Evolutionary conservation across 2,113 vertebrate genomes (phyloP).

Genomic region (Spilogale gracilis): DNA sequence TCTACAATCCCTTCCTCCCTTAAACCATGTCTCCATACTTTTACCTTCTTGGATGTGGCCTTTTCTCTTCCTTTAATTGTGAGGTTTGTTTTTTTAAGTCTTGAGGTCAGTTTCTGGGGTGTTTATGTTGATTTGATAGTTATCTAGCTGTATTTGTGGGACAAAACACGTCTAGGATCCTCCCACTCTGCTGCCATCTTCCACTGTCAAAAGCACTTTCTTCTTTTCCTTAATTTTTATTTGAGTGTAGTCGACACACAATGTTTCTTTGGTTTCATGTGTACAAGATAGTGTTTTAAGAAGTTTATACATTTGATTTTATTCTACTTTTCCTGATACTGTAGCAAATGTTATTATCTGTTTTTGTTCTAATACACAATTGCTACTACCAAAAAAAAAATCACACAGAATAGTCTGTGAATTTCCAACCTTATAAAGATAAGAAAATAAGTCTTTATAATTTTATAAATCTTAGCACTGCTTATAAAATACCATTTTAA

Average conservation of each 20-base stretch:
- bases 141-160: background rate
- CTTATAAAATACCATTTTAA: constrained; percentile 59
- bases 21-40: background rate
- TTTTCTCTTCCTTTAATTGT: background rate
- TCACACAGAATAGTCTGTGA: background rate
- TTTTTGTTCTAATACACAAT: background rate
- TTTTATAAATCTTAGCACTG: constrained; percentile 24
- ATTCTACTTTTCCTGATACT: background rate
- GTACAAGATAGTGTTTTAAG: background rate
- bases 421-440: background rate
- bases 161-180: background rate
- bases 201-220: background rate
- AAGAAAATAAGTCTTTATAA: background rate
- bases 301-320: background rate
- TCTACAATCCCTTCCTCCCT: background rate
- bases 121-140: background rate
- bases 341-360: background rate
- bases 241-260: background rate
- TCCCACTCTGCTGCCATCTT: background rate
- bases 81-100: background rate
- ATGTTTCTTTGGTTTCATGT: background rate
- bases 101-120: background rate
- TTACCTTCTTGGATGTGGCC: background rate
- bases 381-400: background rate
- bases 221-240: background rate